phyloP scores from a whole-genome alignment of 2,113 vertebrate genomes.

The Osmerus mordax region DNA sequence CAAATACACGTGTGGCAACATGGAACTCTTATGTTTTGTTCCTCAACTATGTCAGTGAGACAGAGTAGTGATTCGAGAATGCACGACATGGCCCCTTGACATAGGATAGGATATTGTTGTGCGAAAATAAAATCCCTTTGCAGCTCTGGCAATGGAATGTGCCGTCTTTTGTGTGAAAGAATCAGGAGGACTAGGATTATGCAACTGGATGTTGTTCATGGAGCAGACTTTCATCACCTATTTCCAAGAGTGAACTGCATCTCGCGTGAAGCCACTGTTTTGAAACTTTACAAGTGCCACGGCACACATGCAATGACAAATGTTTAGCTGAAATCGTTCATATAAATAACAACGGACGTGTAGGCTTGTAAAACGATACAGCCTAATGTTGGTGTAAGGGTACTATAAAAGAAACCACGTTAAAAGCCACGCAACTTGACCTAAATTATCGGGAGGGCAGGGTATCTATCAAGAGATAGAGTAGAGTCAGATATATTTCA shows the following conservation, averaged over 20 bases:
- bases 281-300: too few relatives aligned
- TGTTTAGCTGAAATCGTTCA: too few relatives aligned
- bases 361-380: too few relatives aligned
- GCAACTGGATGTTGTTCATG: not conserved
- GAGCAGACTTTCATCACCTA: not conserved
- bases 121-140: not conserved
- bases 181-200: not conserved
- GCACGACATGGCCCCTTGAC: not conserved
- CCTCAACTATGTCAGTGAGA: not conserved
- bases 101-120: not conserved
- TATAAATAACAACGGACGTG: too few relatives aligned
- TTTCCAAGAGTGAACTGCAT: too few relatives aligned
- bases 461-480: too few relatives aligned
- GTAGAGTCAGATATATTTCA: too few relatives aligned
- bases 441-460: too few relatives aligned
- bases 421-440: too few relatives aligned
- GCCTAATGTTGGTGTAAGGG: too few relatives aligned
- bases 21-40: not conserved
- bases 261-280: too few relatives aligned
- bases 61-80: not conserved
- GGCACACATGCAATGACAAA: not conserved
- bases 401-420: too few relatives aligned
- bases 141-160: not conserved
- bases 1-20: not conserved
- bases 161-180: not conserved